Evolutionary conservation across 2,797 vertebrate genomes (phyloP).

Genomic region (Macropus fuliginosus): DNA sequence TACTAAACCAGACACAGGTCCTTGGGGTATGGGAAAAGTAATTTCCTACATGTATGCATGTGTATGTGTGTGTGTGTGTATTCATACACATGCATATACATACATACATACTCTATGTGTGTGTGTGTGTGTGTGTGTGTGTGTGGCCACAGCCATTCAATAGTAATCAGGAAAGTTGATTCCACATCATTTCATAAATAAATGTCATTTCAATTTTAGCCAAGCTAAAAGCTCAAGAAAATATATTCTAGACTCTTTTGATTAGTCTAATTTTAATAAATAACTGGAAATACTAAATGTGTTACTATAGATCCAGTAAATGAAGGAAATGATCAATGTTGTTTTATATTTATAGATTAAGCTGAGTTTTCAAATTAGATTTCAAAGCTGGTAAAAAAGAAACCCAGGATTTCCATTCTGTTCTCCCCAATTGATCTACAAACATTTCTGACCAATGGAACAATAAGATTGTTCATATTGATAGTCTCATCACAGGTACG

Average conservation of each 20-base stretch:
- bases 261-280: neutral
- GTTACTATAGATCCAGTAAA: too few relatives aligned
- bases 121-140: too few relatives aligned
- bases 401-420: neutral
- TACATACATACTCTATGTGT: too few relatives aligned
- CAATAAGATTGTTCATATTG: neutral
- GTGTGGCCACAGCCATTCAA: neutral
- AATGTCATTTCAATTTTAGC: neutral
- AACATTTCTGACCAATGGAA: accelerated
- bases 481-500: neutral
- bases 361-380: neutral
- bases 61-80: too few relatives aligned
- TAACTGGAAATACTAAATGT: neutral
- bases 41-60: neutral
- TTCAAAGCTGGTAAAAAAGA: neutral
- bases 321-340: neutral
- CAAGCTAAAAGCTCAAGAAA: neutral
- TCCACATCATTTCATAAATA: neutral
- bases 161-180: neutral
- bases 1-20: neutral
- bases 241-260: neutral
- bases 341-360: neutral
- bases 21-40: neutral
- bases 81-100: too few relatives aligned
- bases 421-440: neutral